These are phyloP conservation scores for Eretmochelys imbricata DNA, from an alignment of 2,113 vertebrate genomes.

Conservation along the genomic window DNA sequence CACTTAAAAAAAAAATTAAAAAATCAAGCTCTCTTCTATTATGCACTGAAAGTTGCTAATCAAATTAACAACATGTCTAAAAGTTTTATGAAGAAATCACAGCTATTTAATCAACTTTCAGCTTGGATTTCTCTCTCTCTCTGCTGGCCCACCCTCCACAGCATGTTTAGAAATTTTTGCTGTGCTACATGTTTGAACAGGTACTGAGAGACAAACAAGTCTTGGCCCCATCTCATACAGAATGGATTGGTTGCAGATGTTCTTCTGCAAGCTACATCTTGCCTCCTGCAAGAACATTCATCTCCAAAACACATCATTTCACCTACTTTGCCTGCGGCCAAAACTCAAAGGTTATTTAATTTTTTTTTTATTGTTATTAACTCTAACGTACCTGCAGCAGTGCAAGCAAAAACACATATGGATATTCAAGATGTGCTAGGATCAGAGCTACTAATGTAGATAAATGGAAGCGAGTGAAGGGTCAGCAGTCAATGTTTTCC, in stretches of 20 bases:
- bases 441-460: neutral
- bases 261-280: constrained; percentile 93
- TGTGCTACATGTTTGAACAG: constrained; percentile 88
- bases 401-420: constrained; percentile 54
- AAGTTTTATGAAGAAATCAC: constrained; percentile 67
- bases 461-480: constrained; percentile 26
- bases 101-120: constrained; percentile 63
- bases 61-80: constrained; percentile 49
- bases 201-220: constrained; percentile 94
- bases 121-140: constrained; percentile 62
- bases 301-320: constrained; percentile 89
- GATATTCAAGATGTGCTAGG: constrained; percentile 38
- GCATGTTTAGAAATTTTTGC: constrained; percentile 82
- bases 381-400: constrained; percentile 67
- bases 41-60: constrained; percentile 39
- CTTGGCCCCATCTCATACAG: constrained; percentile 91
- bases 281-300: constrained; percentile 92
- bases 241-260: constrained; percentile 96
- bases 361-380: constrained; percentile 67
- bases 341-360: constrained; percentile 80
- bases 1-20: neutral
- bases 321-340: constrained; percentile 85
- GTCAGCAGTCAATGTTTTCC: constrained; percentile 25
- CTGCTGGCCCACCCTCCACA: constrained; percentile 77
- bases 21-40: neutral